Conservation (phyloP, 2,888 invertebrate species). For the Tromatobia lineatoria region DNA sequence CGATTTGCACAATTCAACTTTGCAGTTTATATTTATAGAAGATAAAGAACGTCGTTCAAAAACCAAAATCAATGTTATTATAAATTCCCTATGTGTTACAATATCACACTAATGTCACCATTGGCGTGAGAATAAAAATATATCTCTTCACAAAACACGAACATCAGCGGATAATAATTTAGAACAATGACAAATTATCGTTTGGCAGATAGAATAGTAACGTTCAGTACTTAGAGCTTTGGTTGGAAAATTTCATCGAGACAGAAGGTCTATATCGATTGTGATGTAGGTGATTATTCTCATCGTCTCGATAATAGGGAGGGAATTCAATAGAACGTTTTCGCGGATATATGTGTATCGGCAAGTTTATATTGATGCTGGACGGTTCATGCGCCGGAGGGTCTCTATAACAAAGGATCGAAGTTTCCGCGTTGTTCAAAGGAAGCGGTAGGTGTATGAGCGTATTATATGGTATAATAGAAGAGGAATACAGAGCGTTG, state of each 20-base stretch:
- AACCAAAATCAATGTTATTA: too few relatives aligned
- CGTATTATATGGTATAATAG: conserved; percentile 20
- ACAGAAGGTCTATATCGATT: background rate
- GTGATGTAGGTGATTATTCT: conserved; percentile 3
- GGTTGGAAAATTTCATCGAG: background rate
- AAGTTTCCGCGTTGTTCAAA: conserved; percentile 53
- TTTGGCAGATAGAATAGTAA: background rate
- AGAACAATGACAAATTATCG: background rate
- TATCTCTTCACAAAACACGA: background rate
- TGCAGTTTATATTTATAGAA: too few relatives aligned
- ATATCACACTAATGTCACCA: too few relatives aligned
- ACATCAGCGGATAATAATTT: background rate
- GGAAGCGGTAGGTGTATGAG: conserved; percentile 22
- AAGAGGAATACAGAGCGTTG: conserved; percentile 24
- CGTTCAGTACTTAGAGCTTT: background rate
- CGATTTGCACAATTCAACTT: too few relatives aligned
- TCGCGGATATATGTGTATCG: conserved; percentile 18
- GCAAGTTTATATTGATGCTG: conserved; percentile 37
- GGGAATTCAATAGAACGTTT: conserved; percentile 42
- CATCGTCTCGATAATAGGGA: conserved; percentile 3
- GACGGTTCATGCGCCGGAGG: conserved; percentile 30
- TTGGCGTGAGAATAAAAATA: too few relatives aligned
- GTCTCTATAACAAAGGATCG: conserved; percentile 43
- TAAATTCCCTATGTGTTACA: too few relatives aligned
- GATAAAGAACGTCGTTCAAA: too few relatives aligned